Percentiles rank a stretch among this genome's conserved stretches.
Conservation (phyloP, 2,797 vertebrate species). For the Anableps anableps region DNA sequence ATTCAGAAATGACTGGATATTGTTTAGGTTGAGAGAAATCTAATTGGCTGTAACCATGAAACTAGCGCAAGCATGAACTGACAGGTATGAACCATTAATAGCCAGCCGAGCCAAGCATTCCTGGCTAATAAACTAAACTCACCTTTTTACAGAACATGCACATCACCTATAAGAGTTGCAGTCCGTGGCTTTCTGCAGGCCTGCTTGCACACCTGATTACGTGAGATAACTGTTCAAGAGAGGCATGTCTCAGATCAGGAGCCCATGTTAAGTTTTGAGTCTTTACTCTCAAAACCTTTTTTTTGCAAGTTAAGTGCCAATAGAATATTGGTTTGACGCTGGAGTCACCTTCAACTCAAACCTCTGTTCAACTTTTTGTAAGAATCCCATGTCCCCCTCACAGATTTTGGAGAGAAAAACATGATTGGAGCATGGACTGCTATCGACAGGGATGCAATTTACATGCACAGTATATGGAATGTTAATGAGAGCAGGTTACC, state of each 20-base stretch:
- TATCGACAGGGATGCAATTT: conserved; percentile 27
- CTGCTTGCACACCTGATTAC: not conserved
- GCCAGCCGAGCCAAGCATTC: not conserved
- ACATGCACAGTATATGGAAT: conserved; percentile 5
- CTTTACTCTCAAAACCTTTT: not conserved
- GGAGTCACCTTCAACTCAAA: not conserved
- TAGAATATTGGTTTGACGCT: not conserved
- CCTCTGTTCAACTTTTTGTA: conserved; percentile 17
- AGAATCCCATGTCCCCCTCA: conserved; percentile 6
- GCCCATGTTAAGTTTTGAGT: not conserved
- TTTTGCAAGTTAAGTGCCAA: not conserved
- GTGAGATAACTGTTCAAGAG: not conserved
- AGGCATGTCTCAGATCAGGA: not conserved
- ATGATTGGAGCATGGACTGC: conserved; percentile 2
- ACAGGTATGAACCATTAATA: not conserved
- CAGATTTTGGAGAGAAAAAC: conserved; percentile 7
- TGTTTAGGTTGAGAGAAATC: not conserved
- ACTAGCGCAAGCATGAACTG: not conserved
- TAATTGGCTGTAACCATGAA: not conserved
- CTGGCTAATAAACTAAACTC: not conserved
- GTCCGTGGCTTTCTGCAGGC: not conserved
- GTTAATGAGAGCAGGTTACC: conserved; percentile 10
- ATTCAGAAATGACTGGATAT: not conserved
- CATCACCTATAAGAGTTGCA: not conserved
- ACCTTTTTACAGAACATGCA: not conserved